A percentile compares a stretch with the other conserved stretches of the same genome.
Conservation (phyloP, 2,113 vertebrate species). For the Corvus cornix region DNA sequence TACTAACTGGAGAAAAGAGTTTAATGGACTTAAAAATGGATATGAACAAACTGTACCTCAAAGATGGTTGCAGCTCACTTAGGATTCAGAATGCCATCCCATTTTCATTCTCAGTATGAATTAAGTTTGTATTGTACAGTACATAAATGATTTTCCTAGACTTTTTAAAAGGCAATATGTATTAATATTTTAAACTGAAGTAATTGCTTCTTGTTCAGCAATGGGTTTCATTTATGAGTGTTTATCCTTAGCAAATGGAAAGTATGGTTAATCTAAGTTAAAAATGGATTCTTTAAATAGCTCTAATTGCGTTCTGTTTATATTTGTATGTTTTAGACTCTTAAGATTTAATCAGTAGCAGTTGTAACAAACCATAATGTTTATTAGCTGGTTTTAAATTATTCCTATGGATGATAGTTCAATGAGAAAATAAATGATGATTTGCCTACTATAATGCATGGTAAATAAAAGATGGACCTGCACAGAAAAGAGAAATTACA, state of each 20-base stretch:
- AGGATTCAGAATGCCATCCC: constrained; percentile 30
- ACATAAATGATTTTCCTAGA: constrained; percentile 79
- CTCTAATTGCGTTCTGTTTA: constrained; percentile 84
- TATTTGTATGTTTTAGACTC: constrained; percentile 81
- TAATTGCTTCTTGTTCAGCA: constrained; percentile 83
- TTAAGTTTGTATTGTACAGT: constrained; percentile 54
- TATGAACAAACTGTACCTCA: constrained; percentile 35
- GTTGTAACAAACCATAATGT: constrained; percentile 81
- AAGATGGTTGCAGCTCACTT: constrained; percentile 48
- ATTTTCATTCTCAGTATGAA: constrained; percentile 69
- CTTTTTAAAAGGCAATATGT: constrained; percentile 76
- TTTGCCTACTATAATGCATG: constrained; percentile 55
- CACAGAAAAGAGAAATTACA: neutral
- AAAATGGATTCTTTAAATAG: constrained; percentile 85
- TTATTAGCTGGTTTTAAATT: constrained; percentile 85
- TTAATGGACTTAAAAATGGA: constrained; percentile 62
- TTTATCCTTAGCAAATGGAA: constrained; percentile 81
- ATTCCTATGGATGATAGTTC: constrained; percentile 74
- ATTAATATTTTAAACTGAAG: constrained; percentile 87
- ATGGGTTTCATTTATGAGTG: constrained; percentile 81
- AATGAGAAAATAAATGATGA: constrained; percentile 73
- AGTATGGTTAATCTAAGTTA: constrained; percentile 85
- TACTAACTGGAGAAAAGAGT: constrained; percentile 31
- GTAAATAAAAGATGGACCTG: constrained; percentile 73
- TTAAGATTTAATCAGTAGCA: constrained; percentile 82